Evolutionary conservation across 1,140 invertebrate species (phyloP).

Genomic region (Diorhabda elongata): DNA sequence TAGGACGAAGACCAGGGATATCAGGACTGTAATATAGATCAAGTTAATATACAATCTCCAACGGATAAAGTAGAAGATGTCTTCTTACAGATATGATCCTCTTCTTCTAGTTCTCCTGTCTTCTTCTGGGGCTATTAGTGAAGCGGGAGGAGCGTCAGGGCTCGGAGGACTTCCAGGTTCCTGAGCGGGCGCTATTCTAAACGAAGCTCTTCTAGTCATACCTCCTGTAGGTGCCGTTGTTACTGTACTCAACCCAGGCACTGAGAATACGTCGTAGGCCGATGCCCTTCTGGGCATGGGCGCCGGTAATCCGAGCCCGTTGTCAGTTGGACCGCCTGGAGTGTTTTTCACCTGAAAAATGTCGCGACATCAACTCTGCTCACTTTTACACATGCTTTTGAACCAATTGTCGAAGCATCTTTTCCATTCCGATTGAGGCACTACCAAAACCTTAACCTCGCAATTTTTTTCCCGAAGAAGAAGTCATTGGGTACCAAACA

Average conservation of each 20-base stretch:
- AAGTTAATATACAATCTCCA: too few species aligned
- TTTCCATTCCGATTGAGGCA: too few species aligned
- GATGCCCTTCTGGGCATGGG: constrained; percentile 70
- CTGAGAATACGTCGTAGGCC: constrained; percentile 72
- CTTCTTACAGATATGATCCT: constrained; percentile 73
- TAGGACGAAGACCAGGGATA: constrained; percentile 63
- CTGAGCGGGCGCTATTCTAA: constrained; percentile 56
- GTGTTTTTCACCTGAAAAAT: constrained; percentile 49
- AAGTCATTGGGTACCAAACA: too few species aligned
- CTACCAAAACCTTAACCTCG: too few species aligned
- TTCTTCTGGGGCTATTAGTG: constrained; percentile 61
- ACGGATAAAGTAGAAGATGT: not conserved
- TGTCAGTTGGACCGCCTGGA: constrained; percentile 44
- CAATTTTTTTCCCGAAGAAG: too few species aligned
- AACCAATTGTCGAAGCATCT: too few species aligned
- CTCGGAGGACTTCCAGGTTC: constrained; percentile 55
- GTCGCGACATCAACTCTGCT: too few species aligned
- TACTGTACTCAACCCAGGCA: constrained; percentile 44
- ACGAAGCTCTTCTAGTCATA: constrained; percentile 61
- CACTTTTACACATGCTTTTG: too few species aligned
- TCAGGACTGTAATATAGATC: constrained; percentile 58
- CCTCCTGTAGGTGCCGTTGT: constrained; percentile 42
- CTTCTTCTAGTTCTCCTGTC: constrained; percentile 68
- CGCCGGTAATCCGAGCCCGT: constrained; percentile 59
- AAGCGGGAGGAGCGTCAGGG: constrained; percentile 49